These are phyloP conservation scores for Aythya baeri DNA, from an alignment of 2,113 vertebrate genomes.

Conservation along the genomic window DNA sequence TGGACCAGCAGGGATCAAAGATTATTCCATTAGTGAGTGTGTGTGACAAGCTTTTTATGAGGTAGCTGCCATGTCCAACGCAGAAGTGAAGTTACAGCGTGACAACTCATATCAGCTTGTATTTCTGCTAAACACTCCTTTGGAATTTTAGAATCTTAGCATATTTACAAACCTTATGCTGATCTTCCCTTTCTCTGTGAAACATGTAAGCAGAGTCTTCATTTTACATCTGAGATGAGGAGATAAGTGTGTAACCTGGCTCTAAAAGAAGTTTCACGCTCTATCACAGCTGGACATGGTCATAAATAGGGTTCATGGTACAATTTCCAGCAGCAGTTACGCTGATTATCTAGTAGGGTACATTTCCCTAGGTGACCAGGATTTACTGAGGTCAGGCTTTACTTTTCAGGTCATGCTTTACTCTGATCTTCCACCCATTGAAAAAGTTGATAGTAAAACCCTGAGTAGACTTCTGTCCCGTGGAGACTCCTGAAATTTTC, in stretches of 20 bases:
- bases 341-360: not conserved
- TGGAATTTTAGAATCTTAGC: not conserved
- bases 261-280: not conserved
- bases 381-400: not conserved
- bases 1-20: not conserved
- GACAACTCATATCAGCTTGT: not conserved
- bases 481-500: not conserved
- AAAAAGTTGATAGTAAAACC: not conserved
- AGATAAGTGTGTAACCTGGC: not conserved
- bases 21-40: not conserved
- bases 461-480: not conserved
- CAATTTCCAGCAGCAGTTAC: not conserved
- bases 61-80: not conserved
- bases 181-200: not conserved
- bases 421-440: not conserved
- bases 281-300: not conserved
- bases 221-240: not conserved
- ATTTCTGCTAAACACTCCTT: not conserved
- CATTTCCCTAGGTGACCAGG: not conserved
- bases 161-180: not conserved
- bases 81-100: not conserved
- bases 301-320: not conserved
- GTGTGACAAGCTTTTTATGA: slow-evolving; percentile 6
- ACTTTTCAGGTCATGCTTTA: not conserved
- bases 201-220: not conserved